A percentile compares a stretch with the other conserved stretches of the same genome.
phyloP scores from a whole-genome alignment of 2,113 vertebrate species.

The Onychorhynchus coronatus region DNA sequence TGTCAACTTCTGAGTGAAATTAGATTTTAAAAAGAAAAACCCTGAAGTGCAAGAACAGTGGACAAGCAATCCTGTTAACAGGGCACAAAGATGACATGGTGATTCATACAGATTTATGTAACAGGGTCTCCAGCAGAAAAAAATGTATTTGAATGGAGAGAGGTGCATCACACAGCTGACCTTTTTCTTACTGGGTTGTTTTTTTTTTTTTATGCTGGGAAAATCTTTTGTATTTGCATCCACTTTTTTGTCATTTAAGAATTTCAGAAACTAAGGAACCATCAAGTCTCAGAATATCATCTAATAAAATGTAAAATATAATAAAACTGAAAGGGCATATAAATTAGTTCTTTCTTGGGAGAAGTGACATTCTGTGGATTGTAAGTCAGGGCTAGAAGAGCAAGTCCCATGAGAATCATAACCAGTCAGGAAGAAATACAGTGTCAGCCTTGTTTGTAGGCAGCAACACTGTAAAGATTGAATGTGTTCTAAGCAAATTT shows the following conservation, averaged over 20 bases:
- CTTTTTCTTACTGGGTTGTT: background rate
- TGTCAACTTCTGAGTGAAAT: background rate
- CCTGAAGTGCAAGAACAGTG: background rate
- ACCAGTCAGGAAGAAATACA: accelerated
- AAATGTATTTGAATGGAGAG: background rate
- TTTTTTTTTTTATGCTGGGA: background rate
- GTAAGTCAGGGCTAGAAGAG: background rate
- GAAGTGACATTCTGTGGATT: background rate
- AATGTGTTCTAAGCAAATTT: background rate
- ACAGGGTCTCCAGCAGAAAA: background rate
- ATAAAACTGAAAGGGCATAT: background rate
- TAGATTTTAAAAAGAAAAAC: background rate
- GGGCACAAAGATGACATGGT: background rate
- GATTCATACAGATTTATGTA: background rate
- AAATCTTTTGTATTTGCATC: background rate
- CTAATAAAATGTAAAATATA: background rate
- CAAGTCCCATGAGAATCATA: background rate
- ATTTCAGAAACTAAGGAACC: background rate
- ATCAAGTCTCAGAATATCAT: background rate
- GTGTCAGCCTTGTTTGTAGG: background rate
- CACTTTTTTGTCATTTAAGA: background rate
- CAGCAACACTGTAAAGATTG: background rate
- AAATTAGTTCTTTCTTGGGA: background rate
- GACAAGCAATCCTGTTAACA: background rate
- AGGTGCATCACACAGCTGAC: background rate